Percentiles rank a stretch among this genome's conserved stretches.
phyloP scores from a whole-genome alignment of 2,113 vertebrate species.

The Ailuropoda melanoleuca region DNA sequence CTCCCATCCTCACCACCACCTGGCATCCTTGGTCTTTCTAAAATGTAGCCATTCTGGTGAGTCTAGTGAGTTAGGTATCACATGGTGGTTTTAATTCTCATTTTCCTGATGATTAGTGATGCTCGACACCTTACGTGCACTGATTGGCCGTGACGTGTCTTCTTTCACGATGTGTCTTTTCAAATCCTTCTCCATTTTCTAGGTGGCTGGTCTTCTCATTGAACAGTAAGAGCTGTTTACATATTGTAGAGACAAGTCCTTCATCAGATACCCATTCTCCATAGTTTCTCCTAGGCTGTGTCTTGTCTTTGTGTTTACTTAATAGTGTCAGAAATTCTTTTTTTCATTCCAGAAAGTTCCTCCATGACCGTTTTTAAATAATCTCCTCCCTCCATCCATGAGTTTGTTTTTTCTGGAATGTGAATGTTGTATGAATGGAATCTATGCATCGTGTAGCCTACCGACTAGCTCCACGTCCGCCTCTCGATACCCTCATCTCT shows the following conservation, averaged over 20 bases:
- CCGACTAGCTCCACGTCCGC: too few species aligned
- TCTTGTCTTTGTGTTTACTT: background rate
- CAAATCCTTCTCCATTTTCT: background rate
- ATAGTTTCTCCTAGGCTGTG: background rate
- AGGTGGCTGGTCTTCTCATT: background rate
- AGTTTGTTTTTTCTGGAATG: background rate
- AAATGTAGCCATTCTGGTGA: background rate
- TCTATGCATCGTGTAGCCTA: accelerated
- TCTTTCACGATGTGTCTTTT: background rate
- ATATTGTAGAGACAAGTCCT: background rate
- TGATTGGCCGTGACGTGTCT: background rate
- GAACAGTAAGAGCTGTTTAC: background rate
- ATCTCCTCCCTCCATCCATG: background rate
- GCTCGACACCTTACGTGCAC: background rate
- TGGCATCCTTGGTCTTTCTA: background rate
- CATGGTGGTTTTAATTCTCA: background rate
- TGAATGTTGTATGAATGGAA: background rate
- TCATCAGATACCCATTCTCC: background rate
- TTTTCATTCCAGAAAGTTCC: background rate
- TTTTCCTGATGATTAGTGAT: background rate
- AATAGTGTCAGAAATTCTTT: background rate
- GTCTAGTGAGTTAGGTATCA: background rate
- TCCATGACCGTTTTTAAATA: background rate
- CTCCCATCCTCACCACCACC: background rate
- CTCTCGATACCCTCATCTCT: accelerated